Conservation (phyloP, 1,140 invertebrate species). For the Branchinecta lindahli region DNA sequence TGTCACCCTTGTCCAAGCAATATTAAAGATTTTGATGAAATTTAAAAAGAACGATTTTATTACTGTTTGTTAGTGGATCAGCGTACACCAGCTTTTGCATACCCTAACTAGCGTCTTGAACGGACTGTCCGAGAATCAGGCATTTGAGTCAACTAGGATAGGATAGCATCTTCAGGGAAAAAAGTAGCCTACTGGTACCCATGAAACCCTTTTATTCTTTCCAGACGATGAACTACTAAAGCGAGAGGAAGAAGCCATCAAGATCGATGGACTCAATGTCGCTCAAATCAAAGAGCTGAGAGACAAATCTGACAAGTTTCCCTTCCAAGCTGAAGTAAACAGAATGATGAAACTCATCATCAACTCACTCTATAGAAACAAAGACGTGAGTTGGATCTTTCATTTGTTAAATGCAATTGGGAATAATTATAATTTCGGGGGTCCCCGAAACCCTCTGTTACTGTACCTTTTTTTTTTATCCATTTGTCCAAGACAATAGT, state of each 20-base stretch:
- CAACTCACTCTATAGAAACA: constrained; percentile 94
- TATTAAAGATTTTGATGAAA: too few species aligned
- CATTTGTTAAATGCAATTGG: too few species aligned
- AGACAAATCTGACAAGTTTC: constrained; percentile 80
- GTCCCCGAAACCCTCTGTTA: background rate
- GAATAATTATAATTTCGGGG: background rate
- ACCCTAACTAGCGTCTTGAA: too few species aligned
- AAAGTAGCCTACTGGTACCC: too few species aligned
- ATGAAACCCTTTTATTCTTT: constrained; percentile 23
- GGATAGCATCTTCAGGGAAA: too few species aligned
- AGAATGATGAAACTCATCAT: constrained; percentile 99
- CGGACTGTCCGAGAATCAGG: too few species aligned
- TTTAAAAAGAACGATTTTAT: too few species aligned
- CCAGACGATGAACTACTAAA: constrained; percentile 57
- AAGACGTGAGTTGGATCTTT: constrained; percentile 63
- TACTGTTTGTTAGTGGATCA: too few species aligned
- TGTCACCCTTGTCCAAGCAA: too few species aligned
- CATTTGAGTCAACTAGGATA: too few species aligned
- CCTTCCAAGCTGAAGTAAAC: constrained; percentile 92
- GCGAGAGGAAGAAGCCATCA: constrained; percentile 91
- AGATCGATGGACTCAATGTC: constrained; percentile 85
- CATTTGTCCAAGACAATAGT: too few species aligned
- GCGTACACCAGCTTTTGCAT: too few species aligned
- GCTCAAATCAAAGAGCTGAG: constrained; percentile 81
- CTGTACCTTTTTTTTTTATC: background rate